These are phyloP conservation scores for Gorsachius goisagi DNA, from an alignment of 2,113 vertebrate genomes.

Conservation along the genomic window DNA sequence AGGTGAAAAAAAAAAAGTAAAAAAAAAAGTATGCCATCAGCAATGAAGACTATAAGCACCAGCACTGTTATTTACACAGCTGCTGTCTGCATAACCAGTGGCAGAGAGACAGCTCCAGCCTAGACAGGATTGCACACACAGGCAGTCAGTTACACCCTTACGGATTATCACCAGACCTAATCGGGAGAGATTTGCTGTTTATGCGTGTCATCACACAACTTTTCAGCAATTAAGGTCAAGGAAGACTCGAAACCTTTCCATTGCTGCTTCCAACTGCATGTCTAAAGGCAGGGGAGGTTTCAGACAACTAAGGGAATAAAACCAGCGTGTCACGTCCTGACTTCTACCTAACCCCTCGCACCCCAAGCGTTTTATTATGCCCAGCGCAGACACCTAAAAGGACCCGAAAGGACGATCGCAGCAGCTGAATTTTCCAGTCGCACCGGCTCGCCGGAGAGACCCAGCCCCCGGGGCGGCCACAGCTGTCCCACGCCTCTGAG, in stretches of 20 bases:
- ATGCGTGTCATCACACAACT: background rate
- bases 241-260: background rate
- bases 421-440: background rate
- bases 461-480: background rate
- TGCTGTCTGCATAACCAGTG: background rate
- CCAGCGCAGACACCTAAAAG: background rate
- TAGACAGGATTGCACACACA: background rate
- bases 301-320: background rate
- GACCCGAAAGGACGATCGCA: background rate
- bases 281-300: background rate
- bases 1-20: background rate
- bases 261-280: background rate
- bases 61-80: background rate
- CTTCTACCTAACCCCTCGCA: background rate
- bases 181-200: background rate
- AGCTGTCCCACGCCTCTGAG: background rate
- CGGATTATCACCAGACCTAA: background rate
- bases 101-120: background rate
- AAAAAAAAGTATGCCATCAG: background rate
- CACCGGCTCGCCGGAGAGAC: background rate
- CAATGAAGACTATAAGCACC: background rate
- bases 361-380: background rate
- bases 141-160: background rate
- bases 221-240: background rate
- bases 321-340: background rate